Conservation (phyloP, 2,797 vertebrate genomes). For the Sebastes matsubarae region DNA sequence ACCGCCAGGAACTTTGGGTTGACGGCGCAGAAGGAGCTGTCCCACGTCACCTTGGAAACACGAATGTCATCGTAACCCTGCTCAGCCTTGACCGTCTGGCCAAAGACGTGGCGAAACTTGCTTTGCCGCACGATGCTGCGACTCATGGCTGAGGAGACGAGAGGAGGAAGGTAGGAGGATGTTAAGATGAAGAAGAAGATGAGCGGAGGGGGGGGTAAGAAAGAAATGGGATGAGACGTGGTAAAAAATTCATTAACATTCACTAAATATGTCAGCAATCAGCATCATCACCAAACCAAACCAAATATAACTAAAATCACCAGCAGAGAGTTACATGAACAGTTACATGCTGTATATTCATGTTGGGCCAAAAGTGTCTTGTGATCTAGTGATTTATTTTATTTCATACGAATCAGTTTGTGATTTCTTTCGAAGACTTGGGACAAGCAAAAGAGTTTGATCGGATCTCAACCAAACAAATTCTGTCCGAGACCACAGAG, state of each 20-base stretch:
- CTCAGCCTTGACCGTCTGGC: constrained; percentile 93
- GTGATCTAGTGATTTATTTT: neutral
- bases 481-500: neutral
- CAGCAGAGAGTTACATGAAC: neutral
- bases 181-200: neutral
- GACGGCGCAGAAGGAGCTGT: constrained; percentile 97
- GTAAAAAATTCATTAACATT: neutral
- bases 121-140: constrained; percentile 98
- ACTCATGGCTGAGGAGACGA: constrained; percentile 88
- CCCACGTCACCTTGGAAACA: constrained; percentile 98
- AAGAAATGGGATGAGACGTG: neutral
- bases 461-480: neutral
- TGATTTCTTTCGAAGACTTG: neutral
- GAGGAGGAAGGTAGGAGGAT: neutral
- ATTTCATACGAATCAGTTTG: neutral
- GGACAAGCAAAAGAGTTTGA: neutral
- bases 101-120: constrained; percentile 98
- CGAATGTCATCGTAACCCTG: constrained; percentile 98
- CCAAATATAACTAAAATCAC: neutral
- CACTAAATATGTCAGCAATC: neutral
- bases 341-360: neutral
- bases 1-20: constrained; percentile 98
- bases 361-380: neutral
- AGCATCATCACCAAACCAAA: neutral
- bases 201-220: neutral